Conservation (phyloP, 2,888 invertebrate genomes). For the Drosophila hamatofila region DNA sequence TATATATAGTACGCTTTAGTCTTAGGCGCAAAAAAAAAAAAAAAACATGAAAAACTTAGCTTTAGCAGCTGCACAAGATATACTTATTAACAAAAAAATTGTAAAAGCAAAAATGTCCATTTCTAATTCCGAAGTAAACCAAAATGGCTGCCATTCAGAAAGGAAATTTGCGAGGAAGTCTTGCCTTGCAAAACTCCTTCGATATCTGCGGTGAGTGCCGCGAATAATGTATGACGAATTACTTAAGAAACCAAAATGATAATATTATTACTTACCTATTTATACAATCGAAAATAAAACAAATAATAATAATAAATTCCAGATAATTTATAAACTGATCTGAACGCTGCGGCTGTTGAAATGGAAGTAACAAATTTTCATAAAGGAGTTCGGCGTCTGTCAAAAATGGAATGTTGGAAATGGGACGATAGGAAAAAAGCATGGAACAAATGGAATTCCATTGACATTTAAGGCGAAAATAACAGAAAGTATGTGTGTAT, state of each 20-base stretch:
- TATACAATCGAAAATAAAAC: no score
- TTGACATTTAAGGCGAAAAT: no score
- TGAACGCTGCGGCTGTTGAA: neutral
- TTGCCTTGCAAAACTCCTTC: no score
- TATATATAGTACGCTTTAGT: neutral
- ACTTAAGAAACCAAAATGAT: neutral
- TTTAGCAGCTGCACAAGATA: conserved; percentile 5
- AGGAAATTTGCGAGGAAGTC: no score
- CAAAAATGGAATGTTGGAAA: neutral
- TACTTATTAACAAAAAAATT: neutral
- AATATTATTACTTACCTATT: no score
- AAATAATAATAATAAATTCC: neutral
- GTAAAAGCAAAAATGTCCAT: neutral
- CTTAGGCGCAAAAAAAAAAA: neutral
- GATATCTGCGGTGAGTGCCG: no score
- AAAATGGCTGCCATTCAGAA: no score
- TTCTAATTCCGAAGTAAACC: no score
- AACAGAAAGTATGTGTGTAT: no score
- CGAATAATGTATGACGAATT: no score
- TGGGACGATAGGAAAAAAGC: neutral
- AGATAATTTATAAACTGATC: neutral
- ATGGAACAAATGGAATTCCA: neutral
- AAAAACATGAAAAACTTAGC: neutral
- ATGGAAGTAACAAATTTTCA: neutral
- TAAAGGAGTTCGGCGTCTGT: neutral